Evolutionary conservation across 2,888 invertebrate species (phyloP), one percentile per base, ranked within the genome.

Genomic region (Liopterus haemorrhoidalis): DNA sequence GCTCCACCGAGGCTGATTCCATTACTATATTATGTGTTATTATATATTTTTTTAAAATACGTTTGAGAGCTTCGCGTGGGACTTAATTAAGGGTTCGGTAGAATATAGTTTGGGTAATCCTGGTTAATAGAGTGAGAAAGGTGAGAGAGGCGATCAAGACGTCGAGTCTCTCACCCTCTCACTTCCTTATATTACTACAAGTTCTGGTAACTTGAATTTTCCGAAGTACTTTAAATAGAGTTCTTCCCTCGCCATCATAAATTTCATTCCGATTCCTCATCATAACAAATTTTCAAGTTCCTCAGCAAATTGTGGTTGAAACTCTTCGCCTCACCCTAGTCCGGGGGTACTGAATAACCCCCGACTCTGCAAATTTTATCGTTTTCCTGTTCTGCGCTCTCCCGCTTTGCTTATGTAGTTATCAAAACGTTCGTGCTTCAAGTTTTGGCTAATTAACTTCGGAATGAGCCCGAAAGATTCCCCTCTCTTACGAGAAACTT

Each of bases 211-310:
- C 15, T 30, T 30, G 32, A 32, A 32, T 8, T n/a, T 11, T 14
- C 2, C 9, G 16, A 8, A 15, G 32, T 16, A 3, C 14, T 32
- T 16, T 16, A 6, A 6, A 32, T n/a, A 8, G 32, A n/a, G 18
- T 32, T 32, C 16, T 16, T 35, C 42, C 42, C 28, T 21, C n/a
- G 35, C 42, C 32, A 31, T 37, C 18, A 45, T 45, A 45, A 45
- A 45, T 45, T 65, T 62, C 60, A 64, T 64, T 60, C 63, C 54
- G 56, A 55, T 60, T 61, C 59, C 60, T 60, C 60, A 61, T 59
- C 60, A 61, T 58, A 61, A 62, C 61, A 63, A 65, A 63, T 63
- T 63, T 62, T 58, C 62, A 58, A 63, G 59, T 59, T 56, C 55
- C 54, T 53, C 54, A 56, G 55, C 59, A 62, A 64, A 63, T 64